These are phyloP conservation scores for Loriculus beryllinus DNA, from an alignment of 2,797 vertebrate species.

Conservation along the genomic window DNA sequence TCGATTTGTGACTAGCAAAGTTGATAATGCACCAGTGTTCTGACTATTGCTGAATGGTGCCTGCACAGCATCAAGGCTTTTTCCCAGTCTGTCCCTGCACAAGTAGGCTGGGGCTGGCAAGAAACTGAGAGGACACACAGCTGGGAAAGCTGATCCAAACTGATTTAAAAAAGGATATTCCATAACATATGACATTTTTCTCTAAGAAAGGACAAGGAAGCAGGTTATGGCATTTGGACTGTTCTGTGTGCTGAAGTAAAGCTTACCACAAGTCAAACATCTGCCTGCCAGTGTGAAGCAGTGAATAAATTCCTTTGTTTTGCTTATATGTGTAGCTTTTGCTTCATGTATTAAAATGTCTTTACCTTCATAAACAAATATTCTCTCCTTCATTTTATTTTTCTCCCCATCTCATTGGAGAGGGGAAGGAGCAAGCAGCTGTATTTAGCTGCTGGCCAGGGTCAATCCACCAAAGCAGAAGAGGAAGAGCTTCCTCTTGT, in stretches of 20 bases:
- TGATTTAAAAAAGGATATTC: background rate
- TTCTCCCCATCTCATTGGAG: background rate
- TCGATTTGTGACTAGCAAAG: background rate
- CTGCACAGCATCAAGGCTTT: background rate
- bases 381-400: background rate
- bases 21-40: background rate
- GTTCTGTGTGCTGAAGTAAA: background rate
- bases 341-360: background rate
- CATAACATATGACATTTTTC: background rate
- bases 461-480: background rate
- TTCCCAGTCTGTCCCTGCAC: background rate
- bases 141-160: background rate
- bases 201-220: background rate
- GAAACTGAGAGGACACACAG: background rate
- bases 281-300: background rate
- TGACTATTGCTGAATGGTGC: background rate
- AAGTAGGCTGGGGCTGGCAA: background rate
- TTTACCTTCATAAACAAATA: background rate
- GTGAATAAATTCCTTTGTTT: background rate
- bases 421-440: background rate
- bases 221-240: background rate
- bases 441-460: background rate
- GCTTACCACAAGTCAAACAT: background rate
- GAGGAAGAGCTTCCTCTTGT: background rate
- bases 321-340: background rate